phyloP scores from a whole-genome alignment of 2,888 invertebrate genomes.

The Diogma glabrata region DNA sequence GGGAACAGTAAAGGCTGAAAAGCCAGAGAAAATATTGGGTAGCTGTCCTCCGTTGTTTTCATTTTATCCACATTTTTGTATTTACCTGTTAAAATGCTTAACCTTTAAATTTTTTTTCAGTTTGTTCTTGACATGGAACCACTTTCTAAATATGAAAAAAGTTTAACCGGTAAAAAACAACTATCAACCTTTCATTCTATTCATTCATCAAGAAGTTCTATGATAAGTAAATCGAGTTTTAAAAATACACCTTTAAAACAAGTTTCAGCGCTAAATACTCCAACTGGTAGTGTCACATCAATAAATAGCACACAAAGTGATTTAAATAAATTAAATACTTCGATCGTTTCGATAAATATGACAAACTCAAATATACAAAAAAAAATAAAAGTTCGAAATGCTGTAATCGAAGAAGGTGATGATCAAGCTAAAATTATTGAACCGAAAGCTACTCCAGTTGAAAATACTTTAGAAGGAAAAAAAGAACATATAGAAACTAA shows the following conservation, averaged over 20 bases:
- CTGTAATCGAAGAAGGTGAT: conserved; percentile 31
- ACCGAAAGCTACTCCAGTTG: conserved; percentile 7
- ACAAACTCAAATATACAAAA: conserved; percentile 19
- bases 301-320: conserved; percentile 17
- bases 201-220: conserved; percentile 8
- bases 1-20: too few species aligned
- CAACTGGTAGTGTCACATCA: conserved; percentile 32
- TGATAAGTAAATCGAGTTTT: not conserved
- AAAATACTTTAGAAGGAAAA: conserved; percentile 23
- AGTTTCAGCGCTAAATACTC: conserved; percentile 22
- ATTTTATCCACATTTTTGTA: too few species aligned
- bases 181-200: too few species aligned
- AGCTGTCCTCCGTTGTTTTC: too few species aligned
- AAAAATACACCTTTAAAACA: conserved; percentile 9
- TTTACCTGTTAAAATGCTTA: too few species aligned
- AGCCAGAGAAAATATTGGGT: too few species aligned
- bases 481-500: conserved; percentile 45
- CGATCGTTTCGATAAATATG: too few species aligned
- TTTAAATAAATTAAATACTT: not conserved
- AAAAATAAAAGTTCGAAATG: conserved; percentile 33
- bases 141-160: conserved; percentile 42
- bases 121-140: conserved; percentile 44
- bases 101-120: conserved; percentile 23
- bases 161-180: conserved; percentile 36
- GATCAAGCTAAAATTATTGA: conserved; percentile 18